Evolutionary conservation across 2,797 vertebrate species (phyloP).

Genomic region (Parauchenoglanis ngamensis): DNA sequence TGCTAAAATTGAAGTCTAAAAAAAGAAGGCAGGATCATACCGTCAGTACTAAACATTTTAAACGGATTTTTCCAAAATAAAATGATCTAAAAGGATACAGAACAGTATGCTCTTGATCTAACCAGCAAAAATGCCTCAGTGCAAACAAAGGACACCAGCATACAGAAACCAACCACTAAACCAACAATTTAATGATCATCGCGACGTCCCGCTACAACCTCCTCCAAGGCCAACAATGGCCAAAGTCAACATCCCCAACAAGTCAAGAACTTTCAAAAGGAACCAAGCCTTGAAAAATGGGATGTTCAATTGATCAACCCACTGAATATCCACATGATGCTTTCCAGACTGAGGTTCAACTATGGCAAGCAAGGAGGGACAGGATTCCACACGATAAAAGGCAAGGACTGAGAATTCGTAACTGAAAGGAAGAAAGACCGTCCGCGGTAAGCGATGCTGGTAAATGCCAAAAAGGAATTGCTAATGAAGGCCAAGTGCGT

Average conservation of each 20-base stretch:
- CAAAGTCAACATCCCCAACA: neutral
- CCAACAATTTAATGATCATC: neutral
- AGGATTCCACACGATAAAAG: conserved; percentile 16
- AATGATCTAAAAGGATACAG: neutral
- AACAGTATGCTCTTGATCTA: neutral
- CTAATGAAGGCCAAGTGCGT: neutral
- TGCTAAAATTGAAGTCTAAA: neutral
- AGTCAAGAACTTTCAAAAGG: neutral
- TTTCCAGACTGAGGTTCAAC: conserved; percentile 13
- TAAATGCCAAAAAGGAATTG: neutral
- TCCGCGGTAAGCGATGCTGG: neutral
- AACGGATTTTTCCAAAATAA: neutral
- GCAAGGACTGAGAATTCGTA: neutral
- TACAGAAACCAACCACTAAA: neutral
- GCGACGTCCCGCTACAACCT: neutral
- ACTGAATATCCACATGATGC: conserved; percentile 2
- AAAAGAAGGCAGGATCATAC: neutral
- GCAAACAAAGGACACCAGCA: neutral
- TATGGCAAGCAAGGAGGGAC: conserved; percentile 25
- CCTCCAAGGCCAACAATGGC: neutral
- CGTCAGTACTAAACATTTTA: neutral
- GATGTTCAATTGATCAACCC: neutral
- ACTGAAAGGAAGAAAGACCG: neutral
- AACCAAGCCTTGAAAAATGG: neutral
- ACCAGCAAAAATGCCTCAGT: neutral